Evolutionary conservation across 2,888 invertebrate genomes (phyloP).

Genomic region (Poecilobothrus nobilitatus): DNA sequence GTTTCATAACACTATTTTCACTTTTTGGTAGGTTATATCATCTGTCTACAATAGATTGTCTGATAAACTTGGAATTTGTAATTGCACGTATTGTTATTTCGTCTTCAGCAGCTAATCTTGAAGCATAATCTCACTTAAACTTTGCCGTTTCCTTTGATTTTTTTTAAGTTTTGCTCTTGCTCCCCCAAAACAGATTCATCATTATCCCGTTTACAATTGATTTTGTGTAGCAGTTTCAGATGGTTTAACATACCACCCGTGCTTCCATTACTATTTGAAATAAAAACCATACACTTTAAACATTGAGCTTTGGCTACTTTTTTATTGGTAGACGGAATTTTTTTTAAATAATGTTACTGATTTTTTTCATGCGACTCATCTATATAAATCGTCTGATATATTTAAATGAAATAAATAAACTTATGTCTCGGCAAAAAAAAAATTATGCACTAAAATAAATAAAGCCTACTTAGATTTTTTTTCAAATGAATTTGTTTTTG

Average conservation of each 20-base stretch:
- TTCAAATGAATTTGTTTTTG: too few species aligned
- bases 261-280: constrained; percentile 3
- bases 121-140: background rate
- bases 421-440: too few species aligned
- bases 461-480: too few species aligned
- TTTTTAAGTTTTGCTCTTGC: constrained; percentile 1
- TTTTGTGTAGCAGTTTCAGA: background rate
- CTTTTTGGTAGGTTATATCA: background rate
- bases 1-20: background rate
- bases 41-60: background rate
- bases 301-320: too few species aligned
- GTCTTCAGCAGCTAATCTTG: background rate
- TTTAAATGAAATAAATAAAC: too few species aligned
- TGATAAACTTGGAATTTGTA: constrained; percentile 4
- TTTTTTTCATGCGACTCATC: too few species aligned
- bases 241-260: background rate
- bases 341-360: too few species aligned
- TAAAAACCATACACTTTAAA: background rate
- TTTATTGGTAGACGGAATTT: too few species aligned
- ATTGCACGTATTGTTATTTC: background rate
- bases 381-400: too few species aligned
- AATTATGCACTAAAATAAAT: too few species aligned
- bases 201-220: constrained; percentile 1
- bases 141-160: background rate
- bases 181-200: constrained; percentile 14